These are phyloP conservation scores for Myotis myotis DNA, from an alignment of 2,797 vertebrate species.

Conservation along the genomic window DNA sequence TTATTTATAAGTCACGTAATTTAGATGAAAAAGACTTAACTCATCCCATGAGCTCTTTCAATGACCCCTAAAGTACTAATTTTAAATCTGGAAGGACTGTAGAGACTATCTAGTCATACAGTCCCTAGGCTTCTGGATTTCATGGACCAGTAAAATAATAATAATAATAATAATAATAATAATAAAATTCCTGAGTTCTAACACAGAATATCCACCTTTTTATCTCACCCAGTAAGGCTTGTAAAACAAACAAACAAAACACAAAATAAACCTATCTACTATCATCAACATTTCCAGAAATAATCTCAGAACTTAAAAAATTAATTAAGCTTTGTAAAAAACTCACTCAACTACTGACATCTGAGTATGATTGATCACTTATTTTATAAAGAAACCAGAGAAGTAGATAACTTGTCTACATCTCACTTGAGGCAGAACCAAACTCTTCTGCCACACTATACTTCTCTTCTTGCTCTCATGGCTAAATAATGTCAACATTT, in stretches of 20 bases:
- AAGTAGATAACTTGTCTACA: background rate
- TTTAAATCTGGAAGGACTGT: slow-evolving; percentile 9
- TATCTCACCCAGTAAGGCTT: background rate
- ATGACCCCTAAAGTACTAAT: background rate
- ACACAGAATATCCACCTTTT: background rate
- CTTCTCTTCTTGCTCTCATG: background rate
- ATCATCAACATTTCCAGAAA: background rate
- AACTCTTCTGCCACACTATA: background rate
- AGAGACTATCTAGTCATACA: background rate
- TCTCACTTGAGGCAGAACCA: background rate
- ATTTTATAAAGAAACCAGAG: background rate
- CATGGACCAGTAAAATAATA: background rate
- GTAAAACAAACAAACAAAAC: slow-evolving; percentile 4
- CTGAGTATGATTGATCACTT: background rate
- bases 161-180: background rate
- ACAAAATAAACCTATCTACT: background rate
- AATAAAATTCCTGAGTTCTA: background rate
- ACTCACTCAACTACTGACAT: background rate
- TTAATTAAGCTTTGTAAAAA: slow-evolving; percentile 44
- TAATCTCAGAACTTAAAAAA: slow-evolving; percentile 25
- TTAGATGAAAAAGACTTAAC: background rate
- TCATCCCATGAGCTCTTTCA: background rate
- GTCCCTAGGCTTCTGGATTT: slow-evolving; percentile 13
- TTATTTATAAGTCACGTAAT: background rate
- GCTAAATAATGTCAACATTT: background rate